Base-by-base conservation (phyloP, 2,797 vertebrate species). In the Octomys mimax region DNA sequence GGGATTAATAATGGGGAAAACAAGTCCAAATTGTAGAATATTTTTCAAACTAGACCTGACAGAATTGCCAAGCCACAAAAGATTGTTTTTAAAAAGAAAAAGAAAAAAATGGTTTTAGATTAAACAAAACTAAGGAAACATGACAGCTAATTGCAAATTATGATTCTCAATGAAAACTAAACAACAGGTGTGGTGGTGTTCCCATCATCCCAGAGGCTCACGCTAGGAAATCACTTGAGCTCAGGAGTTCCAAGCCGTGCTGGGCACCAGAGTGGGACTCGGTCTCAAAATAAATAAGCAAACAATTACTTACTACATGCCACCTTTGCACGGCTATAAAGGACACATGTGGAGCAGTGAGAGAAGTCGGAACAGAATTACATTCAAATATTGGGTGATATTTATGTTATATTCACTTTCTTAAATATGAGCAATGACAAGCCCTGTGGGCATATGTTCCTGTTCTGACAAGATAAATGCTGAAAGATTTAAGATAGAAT, bases 21-120 rank as follows among this genome's bases (percentile, higher is more conserved):
- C 33, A 94, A 87, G 24, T 80, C 16, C n/a, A 87, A 71, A 68
- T 11, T 73, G 12, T 71, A 36, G 66, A 80, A 78, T 14, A 86
- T 61, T 94, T 86, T 89, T 36, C 26, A 73, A 62, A 97, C 31
- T 92, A 52, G 16, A 66, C 57, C 92, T 61, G 36, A 54, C 31
- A 85, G 92, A 93, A 16, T n/a, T 70, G 18, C 84, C 26, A 86
- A 62, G 28, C 62, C 36, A 61, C 26, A 5, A 89, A 92, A 92
- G 42, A 73, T 83, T 83, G 28, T 62, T 61, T 81, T 82, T 39
- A 61, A 42, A 49, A 61, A 59, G 7, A 2, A 24, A 89, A 46
- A 66, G 33, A 62, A 36, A 42, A 42, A 19, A 75, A 62, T 62
- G 19, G 0, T 66, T 83, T 77, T 13, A 89, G 26, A 79, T 77